These are phyloP conservation scores for Hemicordylus capensis DNA, from an alignment of 2,113 vertebrate species.

Conservation along the genomic window DNA sequence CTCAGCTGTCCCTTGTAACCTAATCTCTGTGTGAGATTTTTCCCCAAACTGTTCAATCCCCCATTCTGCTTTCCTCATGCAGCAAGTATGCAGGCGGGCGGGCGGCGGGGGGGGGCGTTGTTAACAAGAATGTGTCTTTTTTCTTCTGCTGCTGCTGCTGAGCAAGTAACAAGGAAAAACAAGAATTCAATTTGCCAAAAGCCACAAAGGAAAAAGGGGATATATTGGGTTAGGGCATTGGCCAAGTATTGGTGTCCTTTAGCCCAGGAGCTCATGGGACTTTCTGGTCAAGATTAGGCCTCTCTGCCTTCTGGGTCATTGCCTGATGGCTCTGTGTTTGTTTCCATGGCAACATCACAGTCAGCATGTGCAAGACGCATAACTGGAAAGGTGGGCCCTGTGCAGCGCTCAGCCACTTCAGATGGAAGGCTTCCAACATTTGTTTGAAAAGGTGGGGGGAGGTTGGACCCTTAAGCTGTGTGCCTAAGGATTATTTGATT, in stretches of 20 bases:
- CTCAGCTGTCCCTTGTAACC: constrained; percentile 85
- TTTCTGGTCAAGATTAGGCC: background rate
- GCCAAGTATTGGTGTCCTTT: background rate
- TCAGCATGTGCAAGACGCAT: background rate
- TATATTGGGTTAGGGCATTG: background rate
- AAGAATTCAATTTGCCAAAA: background rate
- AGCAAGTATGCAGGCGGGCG: constrained; percentile 73
- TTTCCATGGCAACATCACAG: constrained; percentile 48
- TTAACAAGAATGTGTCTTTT: constrained; percentile 70
- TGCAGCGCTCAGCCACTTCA: constrained; percentile 24
- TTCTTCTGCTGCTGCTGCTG: constrained; percentile 29
- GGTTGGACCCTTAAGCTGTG: background rate
- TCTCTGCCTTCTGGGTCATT: rapidly evolving
- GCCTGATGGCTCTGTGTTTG: constrained; percentile 47
- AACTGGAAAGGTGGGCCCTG: constrained; percentile 36
- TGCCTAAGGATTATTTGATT: too few species aligned
- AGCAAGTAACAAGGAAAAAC: constrained; percentile 42
- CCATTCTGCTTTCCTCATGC: constrained; percentile 69
- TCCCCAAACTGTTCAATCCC: constrained; percentile 72
- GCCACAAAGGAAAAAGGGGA: background rate
- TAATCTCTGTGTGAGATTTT: constrained; percentile 78
- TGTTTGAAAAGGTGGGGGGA: background rate
- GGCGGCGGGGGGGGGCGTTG: constrained; percentile 59
- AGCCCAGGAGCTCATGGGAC: background rate
- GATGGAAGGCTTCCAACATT: background rate